Evolutionary conservation across 2,113 vertebrate species (phyloP).

Genomic region (Pygoscelis adeliae): DNA sequence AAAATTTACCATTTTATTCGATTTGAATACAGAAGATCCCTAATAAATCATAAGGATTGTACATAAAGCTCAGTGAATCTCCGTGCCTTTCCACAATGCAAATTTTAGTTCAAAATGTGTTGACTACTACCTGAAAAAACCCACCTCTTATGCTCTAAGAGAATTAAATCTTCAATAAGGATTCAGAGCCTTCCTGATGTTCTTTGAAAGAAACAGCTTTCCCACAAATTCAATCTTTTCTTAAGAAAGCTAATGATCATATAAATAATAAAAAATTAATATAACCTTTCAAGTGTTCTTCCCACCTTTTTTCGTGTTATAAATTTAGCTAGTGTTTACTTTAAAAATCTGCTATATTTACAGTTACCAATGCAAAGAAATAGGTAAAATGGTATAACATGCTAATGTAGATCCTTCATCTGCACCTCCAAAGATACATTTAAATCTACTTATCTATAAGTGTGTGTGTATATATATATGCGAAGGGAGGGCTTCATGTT

Average conservation of each 20-base stretch:
- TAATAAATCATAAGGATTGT: neutral
- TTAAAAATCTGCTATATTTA: neutral
- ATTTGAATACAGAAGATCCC: neutral
- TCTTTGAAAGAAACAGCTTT: neutral
- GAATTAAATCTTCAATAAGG: neutral
- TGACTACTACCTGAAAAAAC: neutral
- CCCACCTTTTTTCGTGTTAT: neutral
- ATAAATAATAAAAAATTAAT: neutral
- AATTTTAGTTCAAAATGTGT: neutral
- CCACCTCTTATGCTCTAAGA: neutral
- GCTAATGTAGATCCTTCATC: neutral
- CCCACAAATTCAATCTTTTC: neutral
- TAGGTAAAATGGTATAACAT: neutral
- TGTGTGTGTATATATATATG: neutral
- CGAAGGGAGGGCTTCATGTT: neutral
- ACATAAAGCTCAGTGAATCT: neutral
- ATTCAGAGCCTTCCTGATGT: neutral
- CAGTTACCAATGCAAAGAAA: neutral
- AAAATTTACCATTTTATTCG: neutral
- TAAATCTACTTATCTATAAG: neutral
- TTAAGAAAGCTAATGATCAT: neutral
- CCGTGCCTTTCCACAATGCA: neutral
- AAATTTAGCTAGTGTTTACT: neutral
- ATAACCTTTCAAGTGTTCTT: neutral
- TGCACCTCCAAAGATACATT: neutral